Base-by-base conservation (phyloP, 2,888 invertebrate genomes). In the Oligia latruncula region DNA sequence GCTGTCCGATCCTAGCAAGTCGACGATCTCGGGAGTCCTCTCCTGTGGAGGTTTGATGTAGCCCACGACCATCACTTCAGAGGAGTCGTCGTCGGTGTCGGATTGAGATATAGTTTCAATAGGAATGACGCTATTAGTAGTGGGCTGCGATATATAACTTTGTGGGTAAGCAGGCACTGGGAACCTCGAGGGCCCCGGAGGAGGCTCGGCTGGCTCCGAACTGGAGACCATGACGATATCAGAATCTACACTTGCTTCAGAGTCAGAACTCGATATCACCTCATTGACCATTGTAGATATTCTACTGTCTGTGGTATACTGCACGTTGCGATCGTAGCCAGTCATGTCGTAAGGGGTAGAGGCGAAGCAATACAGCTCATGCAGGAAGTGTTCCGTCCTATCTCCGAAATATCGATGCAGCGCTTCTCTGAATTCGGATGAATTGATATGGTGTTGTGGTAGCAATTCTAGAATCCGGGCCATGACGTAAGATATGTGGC, bases 321-420 rank as follows among this genome's bases (percentile, higher is more conserved):
- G 97, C 43, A 98, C 98, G 88, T 97, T 97, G 43, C 98, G 97
- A 92, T 98, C 98, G 91, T 98, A 98, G 35, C 98, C 98, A 76
- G 98, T 97, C 97, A 99, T 98, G 92, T 99, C 99, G 93, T 98
- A 98, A 0, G 98, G 98, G 20, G 99, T 99, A 52, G 98, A 97
- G 58, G 99, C 99, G 95, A 98, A 99, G 93, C 98, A 98, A 90
- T 98, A 98, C 82, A 99, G 97, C 92, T 99, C 99, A 93, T 99
- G 99, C 58, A 98, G 97, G 93, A 99, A 99, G 94, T 99, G 99
- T 80, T 98, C 97, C 0, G 99, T 98, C 87, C 98, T 97, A 1
- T 97, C 95, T 40, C 98, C 98, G 83, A 99, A 97, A 92, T 98
- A 98, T 23, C 98, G 97, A 52, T 97, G 97, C 74, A 99, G 94